Conservation (phyloP, 2,888 invertebrate genomes). For the Arctia plantaginis region DNA sequence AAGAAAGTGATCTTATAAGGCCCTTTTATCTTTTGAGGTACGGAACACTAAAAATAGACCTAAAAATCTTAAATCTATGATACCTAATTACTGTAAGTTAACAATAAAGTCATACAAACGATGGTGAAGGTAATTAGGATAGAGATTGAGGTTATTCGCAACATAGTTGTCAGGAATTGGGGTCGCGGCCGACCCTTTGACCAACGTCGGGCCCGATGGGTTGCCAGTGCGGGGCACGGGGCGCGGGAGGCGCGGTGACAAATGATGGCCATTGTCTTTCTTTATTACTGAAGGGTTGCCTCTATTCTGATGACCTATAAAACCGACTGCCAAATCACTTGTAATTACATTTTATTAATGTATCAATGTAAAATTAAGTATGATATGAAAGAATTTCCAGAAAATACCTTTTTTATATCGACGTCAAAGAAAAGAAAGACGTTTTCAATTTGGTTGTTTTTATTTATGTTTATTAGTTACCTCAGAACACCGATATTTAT, state of each 20-base stretch:
- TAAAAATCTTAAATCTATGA: not conserved
- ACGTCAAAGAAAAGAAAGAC: too few relatives aligned
- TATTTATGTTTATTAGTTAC: too few relatives aligned
- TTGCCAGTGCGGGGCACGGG: conserved; percentile 14
- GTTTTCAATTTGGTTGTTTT: too few relatives aligned
- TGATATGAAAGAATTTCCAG: too few relatives aligned
- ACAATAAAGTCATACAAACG: conserved; percentile 23
- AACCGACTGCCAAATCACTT: conserved; percentile 38
- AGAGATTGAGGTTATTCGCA: conserved; percentile 34
- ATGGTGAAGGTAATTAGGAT: conserved; percentile 47
- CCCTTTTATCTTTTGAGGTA: too few relatives aligned
- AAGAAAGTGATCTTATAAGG: too few relatives aligned
- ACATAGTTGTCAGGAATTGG: conserved; percentile 43
- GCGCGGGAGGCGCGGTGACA: conserved; percentile 63
- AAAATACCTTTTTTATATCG: too few relatives aligned
- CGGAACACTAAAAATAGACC: conserved; percentile 1
- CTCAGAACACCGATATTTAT: too few relatives aligned
- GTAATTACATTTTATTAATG: conserved; percentile 42
- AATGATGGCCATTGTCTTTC: conserved; percentile 81
- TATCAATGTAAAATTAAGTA: not conserved
- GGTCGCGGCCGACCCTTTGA: conserved; percentile 47
- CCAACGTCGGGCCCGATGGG: conserved; percentile 32
- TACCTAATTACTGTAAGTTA: not conserved
- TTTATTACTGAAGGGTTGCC: conserved; percentile 66
- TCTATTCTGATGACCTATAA: conserved; percentile 47